Evolutionary conservation across 2,113 vertebrate species (phyloP).

Genomic region (Indri indri): DNA sequence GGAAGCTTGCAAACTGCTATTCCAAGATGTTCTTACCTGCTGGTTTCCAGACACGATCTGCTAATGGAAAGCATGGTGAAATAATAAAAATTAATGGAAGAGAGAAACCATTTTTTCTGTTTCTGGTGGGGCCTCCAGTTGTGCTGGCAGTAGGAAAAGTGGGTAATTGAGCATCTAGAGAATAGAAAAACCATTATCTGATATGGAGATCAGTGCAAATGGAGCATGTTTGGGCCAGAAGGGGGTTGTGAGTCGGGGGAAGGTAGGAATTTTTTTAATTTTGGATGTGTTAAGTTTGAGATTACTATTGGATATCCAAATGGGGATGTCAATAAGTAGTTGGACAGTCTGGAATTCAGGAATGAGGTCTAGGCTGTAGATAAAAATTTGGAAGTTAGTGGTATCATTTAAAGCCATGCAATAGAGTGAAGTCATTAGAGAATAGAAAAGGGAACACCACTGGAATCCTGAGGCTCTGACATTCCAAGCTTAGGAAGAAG

Average conservation of each 20-base stretch:
- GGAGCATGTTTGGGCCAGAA: neutral
- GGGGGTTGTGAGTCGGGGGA: fast-evolving
- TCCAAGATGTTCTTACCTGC: neutral
- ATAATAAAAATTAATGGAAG: neutral
- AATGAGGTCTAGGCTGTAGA: neutral
- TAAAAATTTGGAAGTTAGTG: neutral
- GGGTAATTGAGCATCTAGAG: neutral
- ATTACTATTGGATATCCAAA: neutral
- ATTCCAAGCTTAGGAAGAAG: neutral
- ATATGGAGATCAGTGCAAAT: neutral
- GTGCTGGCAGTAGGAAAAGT: neutral
- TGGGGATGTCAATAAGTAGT: neutral
- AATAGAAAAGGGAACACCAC: neutral
- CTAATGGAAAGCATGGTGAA: neutral
- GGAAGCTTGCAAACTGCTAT: neutral
- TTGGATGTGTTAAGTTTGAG: neutral
- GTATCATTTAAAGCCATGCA: neutral
- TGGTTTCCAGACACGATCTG: neutral
- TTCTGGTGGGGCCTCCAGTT: neutral
- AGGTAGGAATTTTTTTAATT: neutral
- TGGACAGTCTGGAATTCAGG: neutral
- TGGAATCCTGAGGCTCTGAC: neutral
- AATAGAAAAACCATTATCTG: neutral
- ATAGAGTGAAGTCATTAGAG: neutral
- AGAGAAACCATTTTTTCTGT: neutral